Percentiles rank a stretch among this genome's conserved stretches.
These are phyloP conservation scores for Saccostrea glomerata DNA, from an alignment of 1,140 invertebrate species.

Conservation along the genomic window DNA sequence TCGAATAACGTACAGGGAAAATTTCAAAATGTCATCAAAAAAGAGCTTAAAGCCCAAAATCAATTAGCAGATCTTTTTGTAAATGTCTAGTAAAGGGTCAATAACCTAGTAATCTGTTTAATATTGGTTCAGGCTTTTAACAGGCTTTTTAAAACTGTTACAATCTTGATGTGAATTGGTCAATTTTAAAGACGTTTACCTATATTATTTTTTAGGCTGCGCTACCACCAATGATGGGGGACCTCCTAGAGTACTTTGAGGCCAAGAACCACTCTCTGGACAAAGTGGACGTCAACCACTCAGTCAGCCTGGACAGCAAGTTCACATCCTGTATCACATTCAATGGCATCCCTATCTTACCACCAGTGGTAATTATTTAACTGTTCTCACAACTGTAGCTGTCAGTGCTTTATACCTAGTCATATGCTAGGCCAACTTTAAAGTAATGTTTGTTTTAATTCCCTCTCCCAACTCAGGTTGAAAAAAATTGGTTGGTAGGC, in stretches of 20 bases:
- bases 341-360: constrained; percentile 73
- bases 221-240: constrained; percentile 66
- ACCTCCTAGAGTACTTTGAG: constrained; percentile 74
- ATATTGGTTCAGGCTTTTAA: not conserved
- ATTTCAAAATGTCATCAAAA: too few species aligned
- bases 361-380: constrained; percentile 70
- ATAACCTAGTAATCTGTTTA: not conserved
- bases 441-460: too few species aligned
- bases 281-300: constrained; percentile 45
- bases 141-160: too few species aligned
- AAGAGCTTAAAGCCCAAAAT: not conserved
- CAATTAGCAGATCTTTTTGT: not conserved
- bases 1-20: too few species aligned
- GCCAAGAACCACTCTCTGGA: constrained; percentile 66
- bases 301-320: constrained; percentile 43
- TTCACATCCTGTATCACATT: constrained; percentile 72
- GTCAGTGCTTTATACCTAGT: too few species aligned
- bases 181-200: not conserved
- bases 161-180: not conserved
- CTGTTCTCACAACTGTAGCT: not conserved
- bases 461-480: too few species aligned
- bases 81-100: not conserved
- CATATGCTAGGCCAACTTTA: too few species aligned
- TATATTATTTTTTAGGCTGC: constrained; percentile 57
- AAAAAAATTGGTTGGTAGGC: too few species aligned